phyloP scores from a whole-genome alignment of 64 coral and sea anemone genomes.

The Stichodactyla mertensii region DNA sequence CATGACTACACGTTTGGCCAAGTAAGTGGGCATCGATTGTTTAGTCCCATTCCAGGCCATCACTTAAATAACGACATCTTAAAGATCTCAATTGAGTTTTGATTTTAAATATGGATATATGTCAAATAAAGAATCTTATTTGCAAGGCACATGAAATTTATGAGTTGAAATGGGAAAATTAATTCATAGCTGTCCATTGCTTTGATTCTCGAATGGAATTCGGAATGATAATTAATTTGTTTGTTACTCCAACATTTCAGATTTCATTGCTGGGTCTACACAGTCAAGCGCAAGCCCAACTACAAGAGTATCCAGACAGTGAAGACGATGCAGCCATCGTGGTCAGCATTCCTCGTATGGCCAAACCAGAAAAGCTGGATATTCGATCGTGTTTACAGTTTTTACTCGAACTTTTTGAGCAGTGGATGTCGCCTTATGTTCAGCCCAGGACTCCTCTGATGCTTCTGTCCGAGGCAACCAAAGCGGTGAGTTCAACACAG shows the following conservation, averaged over 20 bases:
- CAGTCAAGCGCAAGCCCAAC: conserved; percentile 65
- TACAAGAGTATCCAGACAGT: conserved; percentile 64
- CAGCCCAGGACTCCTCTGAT: conserved; percentile 92
- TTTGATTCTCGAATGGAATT: not conserved
- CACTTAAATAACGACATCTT: no score
- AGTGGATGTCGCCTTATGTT: conserved; percentile 98
- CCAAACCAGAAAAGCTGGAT: conserved; percentile 86
- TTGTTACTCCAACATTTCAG: conserved; percentile 8
- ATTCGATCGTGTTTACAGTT: conserved; percentile 95
- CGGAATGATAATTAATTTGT: no score
- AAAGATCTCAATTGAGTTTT: no score
- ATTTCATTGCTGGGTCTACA: conserved; percentile 69
- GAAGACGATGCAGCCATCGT: conserved; percentile 69
- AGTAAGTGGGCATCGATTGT: conserved; percentile 15
- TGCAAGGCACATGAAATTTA: no score
- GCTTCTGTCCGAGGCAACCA: conserved; percentile 82
- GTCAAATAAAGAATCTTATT: no score
- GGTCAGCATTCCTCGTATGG: conserved; percentile 62
- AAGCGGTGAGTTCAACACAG: conserved; percentile 63
- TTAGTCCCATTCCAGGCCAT: not conserved
- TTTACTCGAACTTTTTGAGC: conserved; percentile 92
- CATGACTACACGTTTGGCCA: conserved; percentile 91
- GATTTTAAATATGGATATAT: no score
- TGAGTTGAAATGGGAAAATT: no score
- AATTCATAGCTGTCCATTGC: no score